phyloP scores from a whole-genome alignment of 2,888 invertebrate species.

The Drosophila emarginata region DNA sequence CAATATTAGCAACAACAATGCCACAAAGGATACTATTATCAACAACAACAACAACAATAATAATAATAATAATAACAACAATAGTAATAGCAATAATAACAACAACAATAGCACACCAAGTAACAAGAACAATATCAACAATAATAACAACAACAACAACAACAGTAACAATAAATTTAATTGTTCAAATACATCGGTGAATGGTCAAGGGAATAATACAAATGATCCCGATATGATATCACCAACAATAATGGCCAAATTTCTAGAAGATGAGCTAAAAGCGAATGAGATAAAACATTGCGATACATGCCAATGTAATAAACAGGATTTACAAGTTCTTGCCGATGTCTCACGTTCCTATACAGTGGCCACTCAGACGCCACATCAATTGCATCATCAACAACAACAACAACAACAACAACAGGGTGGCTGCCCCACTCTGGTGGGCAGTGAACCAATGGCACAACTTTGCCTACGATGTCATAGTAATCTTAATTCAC shows the following conservation, averaged over 20 bases:
- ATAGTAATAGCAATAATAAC: constrained; percentile 36
- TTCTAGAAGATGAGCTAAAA: constrained; percentile 93
- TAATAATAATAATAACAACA: constrained; percentile 30
- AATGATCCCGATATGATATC: constrained; percentile 85
- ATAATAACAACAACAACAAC: constrained; percentile 43
- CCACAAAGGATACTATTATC: constrained; percentile 26
- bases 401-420: constrained; percentile 9
- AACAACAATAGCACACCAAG: constrained; percentile 17
- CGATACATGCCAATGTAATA: constrained; percentile 90
- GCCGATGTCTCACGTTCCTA: constrained; percentile 85
- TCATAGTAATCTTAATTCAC: constrained; percentile 84
- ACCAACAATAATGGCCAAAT: constrained; percentile 95
- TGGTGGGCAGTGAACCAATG: constrained; percentile 65
- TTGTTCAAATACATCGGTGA: constrained; percentile 24
- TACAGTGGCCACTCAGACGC: constrained; percentile 87
- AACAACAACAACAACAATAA: constrained; percentile 37
- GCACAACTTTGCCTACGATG: constrained; percentile 85
- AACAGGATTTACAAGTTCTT: constrained; percentile 83
- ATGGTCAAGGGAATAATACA: constrained; percentile 12
- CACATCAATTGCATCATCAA: constrained; percentile 79
- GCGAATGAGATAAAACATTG: constrained; percentile 90
- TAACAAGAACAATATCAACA: constrained; percentile 46
- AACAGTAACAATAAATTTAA: constrained; percentile 46
- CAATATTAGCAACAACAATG: constrained; percentile 40
- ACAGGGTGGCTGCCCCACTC: constrained; percentile 29